phyloP scores from a whole-genome alignment of 2,888 invertebrate genomes.

The Volucella zonaria region DNA sequence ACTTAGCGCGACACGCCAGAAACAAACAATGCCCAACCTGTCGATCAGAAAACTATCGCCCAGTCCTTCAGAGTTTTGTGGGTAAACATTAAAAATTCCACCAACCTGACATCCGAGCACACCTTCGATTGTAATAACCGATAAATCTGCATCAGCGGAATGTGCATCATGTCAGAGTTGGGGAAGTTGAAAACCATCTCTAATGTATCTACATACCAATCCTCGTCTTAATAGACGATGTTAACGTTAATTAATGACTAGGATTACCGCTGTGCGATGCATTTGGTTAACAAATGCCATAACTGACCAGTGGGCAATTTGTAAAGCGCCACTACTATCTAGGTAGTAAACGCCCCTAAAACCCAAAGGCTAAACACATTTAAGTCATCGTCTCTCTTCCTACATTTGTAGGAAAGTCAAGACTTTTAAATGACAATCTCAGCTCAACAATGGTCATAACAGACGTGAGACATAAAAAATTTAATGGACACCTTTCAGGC shows the following conservation, averaged over 20 bases:
- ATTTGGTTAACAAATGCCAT: constrained; percentile 32
- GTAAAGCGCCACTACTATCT: constrained; percentile 32
- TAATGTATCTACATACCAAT: constrained; percentile 7
- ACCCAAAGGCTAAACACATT: not conserved
- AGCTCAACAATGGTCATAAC: not conserved
- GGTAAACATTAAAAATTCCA: not conserved
- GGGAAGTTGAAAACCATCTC: constrained; percentile 8
- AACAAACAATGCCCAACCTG: too few species aligned
- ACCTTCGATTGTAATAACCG: not conserved
- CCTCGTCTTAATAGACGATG: constrained; percentile 6
- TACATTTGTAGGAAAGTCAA: not conserved
- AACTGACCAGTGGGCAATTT: constrained; percentile 22
- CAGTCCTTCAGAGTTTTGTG: not conserved
- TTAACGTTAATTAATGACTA: constrained; percentile 32
- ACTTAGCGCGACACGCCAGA: too few species aligned
- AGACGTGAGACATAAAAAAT: not conserved
- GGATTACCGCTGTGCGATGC: constrained; percentile 12
- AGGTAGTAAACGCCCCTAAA: constrained; percentile 11
- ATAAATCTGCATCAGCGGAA: constrained; percentile 47
- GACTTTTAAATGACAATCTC: not conserved
- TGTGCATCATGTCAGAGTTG: constrained; percentile 13
- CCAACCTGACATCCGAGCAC: not conserved
- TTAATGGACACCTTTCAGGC: constrained; percentile 1
- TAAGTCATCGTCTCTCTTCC: not conserved
- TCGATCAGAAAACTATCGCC: not conserved